These are phyloP conservation scores for Lagria hirta DNA, from an alignment of 2,888 invertebrate species.

Conservation along the genomic window DNA sequence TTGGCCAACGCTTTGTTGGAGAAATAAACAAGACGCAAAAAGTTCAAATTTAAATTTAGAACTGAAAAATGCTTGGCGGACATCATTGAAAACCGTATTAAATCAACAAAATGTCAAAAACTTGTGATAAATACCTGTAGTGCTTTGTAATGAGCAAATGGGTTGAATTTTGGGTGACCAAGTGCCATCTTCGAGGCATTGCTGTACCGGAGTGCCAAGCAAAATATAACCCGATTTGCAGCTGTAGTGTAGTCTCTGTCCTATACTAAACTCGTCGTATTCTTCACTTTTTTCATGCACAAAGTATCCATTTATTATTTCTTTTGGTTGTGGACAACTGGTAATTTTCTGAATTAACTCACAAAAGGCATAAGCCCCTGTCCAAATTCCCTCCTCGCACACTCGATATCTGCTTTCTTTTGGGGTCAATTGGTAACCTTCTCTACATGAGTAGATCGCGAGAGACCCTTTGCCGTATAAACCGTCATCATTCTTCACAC, in stretches of 20 bases:
- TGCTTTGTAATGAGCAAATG: constrained; percentile 32
- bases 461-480: constrained; percentile 46
- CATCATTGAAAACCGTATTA: too few relatives aligned
- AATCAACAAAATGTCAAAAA: neutral
- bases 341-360: constrained; percentile 34
- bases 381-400: constrained; percentile 53
- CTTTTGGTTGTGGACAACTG: constrained; percentile 44
- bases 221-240: constrained; percentile 49
- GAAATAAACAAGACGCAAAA: too few relatives aligned
- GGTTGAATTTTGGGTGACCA: constrained; percentile 51
- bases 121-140: constrained; percentile 6
- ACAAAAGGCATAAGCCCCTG: constrained; percentile 48
- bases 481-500: constrained; percentile 38
- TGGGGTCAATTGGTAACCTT: constrained; percentile 45
- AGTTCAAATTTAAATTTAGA: too few relatives aligned
- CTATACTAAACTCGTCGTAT: constrained; percentile 36
- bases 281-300: constrained; percentile 41
- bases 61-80: too few relatives aligned
- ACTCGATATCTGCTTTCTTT: constrained; percentile 46
- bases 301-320: constrained; percentile 48
- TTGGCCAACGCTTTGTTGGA: too few relatives aligned
- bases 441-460: constrained; percentile 47
- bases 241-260: constrained; percentile 48
- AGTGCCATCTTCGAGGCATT: constrained; percentile 48
- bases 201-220: constrained; percentile 44